These are phyloP conservation scores for Schlechtendalia chinensis DNA, from an alignment of 1,140 invertebrate genomes.

Conservation along the genomic window DNA sequence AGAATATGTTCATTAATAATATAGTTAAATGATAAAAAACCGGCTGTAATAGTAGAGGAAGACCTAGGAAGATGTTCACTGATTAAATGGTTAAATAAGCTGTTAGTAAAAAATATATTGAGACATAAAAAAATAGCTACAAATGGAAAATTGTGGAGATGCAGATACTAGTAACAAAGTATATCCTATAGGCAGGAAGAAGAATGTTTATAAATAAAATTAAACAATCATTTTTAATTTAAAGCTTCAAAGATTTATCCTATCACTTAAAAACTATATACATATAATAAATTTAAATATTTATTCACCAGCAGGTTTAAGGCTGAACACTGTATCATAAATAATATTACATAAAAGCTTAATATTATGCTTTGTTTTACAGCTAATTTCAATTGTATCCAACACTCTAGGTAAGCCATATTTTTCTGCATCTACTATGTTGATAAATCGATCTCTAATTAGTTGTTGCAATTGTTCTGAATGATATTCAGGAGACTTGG, in stretches of 20 bases:
- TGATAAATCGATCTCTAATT: constrained; percentile 87
- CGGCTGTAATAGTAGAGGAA: too few relatives aligned
- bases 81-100: too few relatives aligned
- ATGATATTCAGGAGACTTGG: constrained; percentile 68
- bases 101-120: too few relatives aligned
- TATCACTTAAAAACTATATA: constrained; percentile 14
- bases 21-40: too few relatives aligned
- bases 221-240: not conserved
- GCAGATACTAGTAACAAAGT: too few relatives aligned
- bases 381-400: constrained; percentile 88
- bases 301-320: constrained; percentile 73
- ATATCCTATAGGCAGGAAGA: too few relatives aligned
- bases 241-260: not conserved
- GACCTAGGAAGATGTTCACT: too few relatives aligned
- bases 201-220: not conserved
- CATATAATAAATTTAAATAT: not conserved
- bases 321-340: constrained; percentile 89
- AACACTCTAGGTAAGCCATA: constrained; percentile 89
- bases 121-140: too few relatives aligned
- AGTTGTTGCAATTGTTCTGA: constrained; percentile 84
- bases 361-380: constrained; percentile 88
- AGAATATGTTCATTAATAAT: too few relatives aligned
- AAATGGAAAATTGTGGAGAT: too few relatives aligned
- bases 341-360: constrained; percentile 87
- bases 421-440: constrained; percentile 92